phyloP scores from a whole-genome alignment of 2,888 invertebrate species.

The Xylota sylvarum region DNA sequence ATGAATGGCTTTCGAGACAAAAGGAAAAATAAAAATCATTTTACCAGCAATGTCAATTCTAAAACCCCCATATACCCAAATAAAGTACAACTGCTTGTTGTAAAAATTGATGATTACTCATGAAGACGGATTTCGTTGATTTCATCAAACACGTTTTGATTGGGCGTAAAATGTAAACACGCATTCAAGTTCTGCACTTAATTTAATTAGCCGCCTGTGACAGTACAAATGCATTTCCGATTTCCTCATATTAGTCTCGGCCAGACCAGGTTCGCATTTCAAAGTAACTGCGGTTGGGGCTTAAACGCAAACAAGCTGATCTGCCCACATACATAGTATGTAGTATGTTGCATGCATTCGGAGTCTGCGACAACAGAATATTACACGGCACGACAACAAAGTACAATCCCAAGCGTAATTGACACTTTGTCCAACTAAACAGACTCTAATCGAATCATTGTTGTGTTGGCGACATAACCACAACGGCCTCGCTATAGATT shows the following conservation, averaged over 20 bases:
- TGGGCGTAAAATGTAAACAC: background rate
- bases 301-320: conserved; percentile 14
- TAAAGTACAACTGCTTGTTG: too few relatives aligned
- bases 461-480: conserved; percentile 60
- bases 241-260: conserved; percentile 34
- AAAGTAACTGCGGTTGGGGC: conserved; percentile 13
- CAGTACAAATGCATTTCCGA: conserved; percentile 37
- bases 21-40: too few relatives aligned
- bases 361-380: background rate
- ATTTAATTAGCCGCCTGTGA: conserved; percentile 9
- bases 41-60: too few relatives aligned
- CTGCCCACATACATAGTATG: conserved; percentile 19
- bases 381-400: background rate
- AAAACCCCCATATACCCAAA: too few relatives aligned
- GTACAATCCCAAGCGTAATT: conserved; percentile 45
- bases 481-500: conserved; percentile 71
- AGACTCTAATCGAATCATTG: conserved; percentile 70
- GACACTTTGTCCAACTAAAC: conserved; percentile 61
- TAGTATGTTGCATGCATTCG: too few relatives aligned
- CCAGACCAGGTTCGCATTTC: conserved; percentile 4
- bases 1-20: too few relatives aligned
- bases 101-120: too few relatives aligned
- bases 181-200: conserved; percentile 8
- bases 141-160: too few relatives aligned
- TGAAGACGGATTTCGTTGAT: too few relatives aligned